phyloP scores from a whole-genome alignment of 2,797 vertebrate species.

The Pseudomugil tenellus region DNA sequence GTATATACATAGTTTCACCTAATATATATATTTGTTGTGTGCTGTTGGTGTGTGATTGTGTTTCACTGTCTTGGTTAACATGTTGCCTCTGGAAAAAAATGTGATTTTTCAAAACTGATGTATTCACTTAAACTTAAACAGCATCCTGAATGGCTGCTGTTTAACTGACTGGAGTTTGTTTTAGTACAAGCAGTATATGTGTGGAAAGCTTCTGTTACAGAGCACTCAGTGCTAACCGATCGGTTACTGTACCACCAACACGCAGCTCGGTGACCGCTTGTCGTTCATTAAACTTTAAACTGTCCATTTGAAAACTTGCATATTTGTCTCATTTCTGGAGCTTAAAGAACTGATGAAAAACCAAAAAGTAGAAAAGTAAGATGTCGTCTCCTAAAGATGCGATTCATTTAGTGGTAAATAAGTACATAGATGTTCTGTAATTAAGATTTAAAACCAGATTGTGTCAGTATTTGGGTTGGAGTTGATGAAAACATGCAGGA shows the following conservation, averaged over 20 bases:
- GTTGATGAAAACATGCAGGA: background rate
- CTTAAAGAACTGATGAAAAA: background rate
- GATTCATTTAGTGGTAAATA: too few relatives aligned
- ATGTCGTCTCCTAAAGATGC: too few relatives aligned
- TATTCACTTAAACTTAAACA: too few relatives aligned
- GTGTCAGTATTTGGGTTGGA: background rate
- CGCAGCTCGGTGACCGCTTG: slow-evolving; percentile 19
- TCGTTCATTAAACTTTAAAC: slow-evolving; percentile 42
- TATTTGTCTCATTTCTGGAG: slow-evolving; percentile 14
- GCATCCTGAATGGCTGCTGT: slow-evolving; percentile 43
- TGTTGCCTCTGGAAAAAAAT: slow-evolving; percentile 44
- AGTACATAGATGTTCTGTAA: too few relatives aligned
- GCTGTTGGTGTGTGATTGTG: slow-evolving; percentile 55
- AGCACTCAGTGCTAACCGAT: slow-evolving; percentile 18
- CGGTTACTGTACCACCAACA: background rate
- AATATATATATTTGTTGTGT: slow-evolving; percentile 41
- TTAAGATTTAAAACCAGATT: too few relatives aligned
- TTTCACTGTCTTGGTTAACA: slow-evolving; percentile 59
- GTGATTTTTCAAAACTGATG: slow-evolving; percentile 44
- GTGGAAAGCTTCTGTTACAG: slow-evolving; percentile 37
- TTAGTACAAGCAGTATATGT: slow-evolving; percentile 43
- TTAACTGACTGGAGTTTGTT: slow-evolving; percentile 20
- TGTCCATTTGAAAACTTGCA: slow-evolving; percentile 28
- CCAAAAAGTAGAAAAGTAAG: too few relatives aligned
- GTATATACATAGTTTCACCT: slow-evolving; percentile 52